phyloP scores from a whole-genome alignment of 30 jellyfish, hydroid and myxozoan genomes.

The Aurelia sp. region DNA sequence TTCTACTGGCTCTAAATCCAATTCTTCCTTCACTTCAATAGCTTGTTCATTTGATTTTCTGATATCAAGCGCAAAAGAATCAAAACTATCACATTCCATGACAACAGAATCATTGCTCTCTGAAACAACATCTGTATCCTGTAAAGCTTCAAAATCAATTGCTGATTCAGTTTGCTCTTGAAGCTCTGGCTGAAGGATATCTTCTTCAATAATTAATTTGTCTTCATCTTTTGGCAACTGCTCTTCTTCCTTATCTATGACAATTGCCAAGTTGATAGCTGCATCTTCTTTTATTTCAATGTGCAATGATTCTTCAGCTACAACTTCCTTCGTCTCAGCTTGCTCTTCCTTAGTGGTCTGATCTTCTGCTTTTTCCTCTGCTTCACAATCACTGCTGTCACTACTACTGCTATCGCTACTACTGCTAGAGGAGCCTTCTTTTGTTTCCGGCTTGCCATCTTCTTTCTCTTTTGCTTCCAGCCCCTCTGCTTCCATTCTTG shows the following conservation, averaged over 20 bases:
- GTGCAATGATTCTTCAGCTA: not conserved
- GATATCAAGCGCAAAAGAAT: constrained; percentile 57
- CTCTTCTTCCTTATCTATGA: not conserved
- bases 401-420: no score
- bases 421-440: no score
- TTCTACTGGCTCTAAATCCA: not conserved
- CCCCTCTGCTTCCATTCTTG: no score
- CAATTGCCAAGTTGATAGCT: not conserved
- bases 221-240: not conserved
- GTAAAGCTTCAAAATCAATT: constrained; percentile 20
- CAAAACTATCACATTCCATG: constrained; percentile 53
- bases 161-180: constrained; percentile 28
- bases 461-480: not conserved
- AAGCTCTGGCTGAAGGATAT: constrained; percentile 9
- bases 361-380: no score
- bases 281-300: not conserved
- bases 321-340: not conserved
- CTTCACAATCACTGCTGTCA: no score
- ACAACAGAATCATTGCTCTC: constrained; percentile 12
- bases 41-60: constrained; percentile 3
- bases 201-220: constrained; percentile 9
- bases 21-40: not conserved
- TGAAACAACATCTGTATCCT: constrained; percentile 2
- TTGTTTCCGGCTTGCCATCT: not conserved
- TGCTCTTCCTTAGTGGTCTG: not conserved